phyloP scores from a whole-genome alignment of 2,888 invertebrate species.

The Thyatira batis region DNA sequence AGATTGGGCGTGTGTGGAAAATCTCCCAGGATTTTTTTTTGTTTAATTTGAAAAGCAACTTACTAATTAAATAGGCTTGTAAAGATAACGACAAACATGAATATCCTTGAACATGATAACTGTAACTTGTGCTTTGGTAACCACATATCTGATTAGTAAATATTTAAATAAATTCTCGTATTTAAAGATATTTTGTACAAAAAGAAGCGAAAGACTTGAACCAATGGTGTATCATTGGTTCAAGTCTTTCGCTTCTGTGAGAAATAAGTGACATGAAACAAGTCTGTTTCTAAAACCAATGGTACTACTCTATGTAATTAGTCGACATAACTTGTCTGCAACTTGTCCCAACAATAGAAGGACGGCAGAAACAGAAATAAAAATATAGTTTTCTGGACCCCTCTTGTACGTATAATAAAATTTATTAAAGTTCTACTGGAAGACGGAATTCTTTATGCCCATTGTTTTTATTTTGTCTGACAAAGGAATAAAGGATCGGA shows the following conservation, averaged over 20 bases:
- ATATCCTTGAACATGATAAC: too few relatives aligned
- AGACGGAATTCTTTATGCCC: slow-evolving; percentile 1
- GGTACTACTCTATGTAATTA: slow-evolving; percentile 21
- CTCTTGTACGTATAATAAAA: slow-evolving; percentile 3
- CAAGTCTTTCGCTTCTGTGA: background rate
- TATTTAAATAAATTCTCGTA: too few relatives aligned
- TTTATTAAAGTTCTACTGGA: background rate
- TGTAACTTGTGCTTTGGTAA: too few relatives aligned
- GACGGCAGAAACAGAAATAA: slow-evolving; percentile 7
- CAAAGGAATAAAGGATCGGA: background rate
- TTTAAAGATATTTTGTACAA: too few relatives aligned
- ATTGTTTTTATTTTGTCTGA: background rate
- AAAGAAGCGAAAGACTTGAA: too few relatives aligned
- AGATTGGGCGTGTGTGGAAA: too few relatives aligned
- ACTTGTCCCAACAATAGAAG: slow-evolving; percentile 23
- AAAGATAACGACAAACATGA: too few relatives aligned
- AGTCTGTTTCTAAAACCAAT: slow-evolving; percentile 8
- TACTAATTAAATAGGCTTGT: too few relatives aligned
- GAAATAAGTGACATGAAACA: slow-evolving; percentile 3
- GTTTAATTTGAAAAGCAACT: too few relatives aligned
- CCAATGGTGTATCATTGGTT: background rate
- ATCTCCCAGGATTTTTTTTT: too few relatives aligned
- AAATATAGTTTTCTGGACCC: slow-evolving; percentile 7
- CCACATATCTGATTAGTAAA: too few relatives aligned
- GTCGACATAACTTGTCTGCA: slow-evolving; percentile 19